phyloP scores from a whole-genome alignment of 2,888 invertebrate species.

The Eupithecia centaureata region DNA sequence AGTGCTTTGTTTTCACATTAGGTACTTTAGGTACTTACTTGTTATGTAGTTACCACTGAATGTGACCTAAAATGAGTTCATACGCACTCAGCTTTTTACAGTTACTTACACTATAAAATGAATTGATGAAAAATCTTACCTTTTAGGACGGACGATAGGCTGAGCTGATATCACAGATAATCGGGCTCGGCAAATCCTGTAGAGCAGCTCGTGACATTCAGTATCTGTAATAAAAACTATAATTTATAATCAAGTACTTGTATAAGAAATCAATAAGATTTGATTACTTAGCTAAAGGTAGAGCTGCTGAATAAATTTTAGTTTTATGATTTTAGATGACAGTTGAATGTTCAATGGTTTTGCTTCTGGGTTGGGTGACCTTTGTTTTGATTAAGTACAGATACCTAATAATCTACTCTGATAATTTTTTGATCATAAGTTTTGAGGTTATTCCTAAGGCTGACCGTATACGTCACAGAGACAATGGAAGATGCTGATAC shows the following conservation, averaged over 20 bases:
- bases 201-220: conserved; percentile 80
- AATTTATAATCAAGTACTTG: conserved; percentile 1
- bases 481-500: conserved; percentile 24
- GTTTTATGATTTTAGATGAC: background rate
- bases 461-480: conserved; percentile 39
- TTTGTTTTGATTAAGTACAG: background rate
- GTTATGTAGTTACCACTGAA: background rate
- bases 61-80: background rate
- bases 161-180: conserved; percentile 85
- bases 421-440: conserved; percentile 29
- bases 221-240: conserved; percentile 59
- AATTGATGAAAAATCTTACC: conserved; percentile 53
- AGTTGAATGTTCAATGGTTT: background rate
- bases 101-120: background rate
- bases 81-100: background rate
- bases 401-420: background rate
- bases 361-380: background rate
- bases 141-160: conserved; percentile 85
- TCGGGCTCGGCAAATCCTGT: conserved; percentile 83
- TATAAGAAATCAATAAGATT: conserved; percentile 1
- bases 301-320: background rate
- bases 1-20: background rate
- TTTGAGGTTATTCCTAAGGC: conserved; percentile 75
- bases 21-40: background rate
- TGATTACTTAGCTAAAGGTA: background rate